Conservation (phyloP, 92 coral and sea anemone genomes). For the Zoanthus sansibaricus region DNA sequence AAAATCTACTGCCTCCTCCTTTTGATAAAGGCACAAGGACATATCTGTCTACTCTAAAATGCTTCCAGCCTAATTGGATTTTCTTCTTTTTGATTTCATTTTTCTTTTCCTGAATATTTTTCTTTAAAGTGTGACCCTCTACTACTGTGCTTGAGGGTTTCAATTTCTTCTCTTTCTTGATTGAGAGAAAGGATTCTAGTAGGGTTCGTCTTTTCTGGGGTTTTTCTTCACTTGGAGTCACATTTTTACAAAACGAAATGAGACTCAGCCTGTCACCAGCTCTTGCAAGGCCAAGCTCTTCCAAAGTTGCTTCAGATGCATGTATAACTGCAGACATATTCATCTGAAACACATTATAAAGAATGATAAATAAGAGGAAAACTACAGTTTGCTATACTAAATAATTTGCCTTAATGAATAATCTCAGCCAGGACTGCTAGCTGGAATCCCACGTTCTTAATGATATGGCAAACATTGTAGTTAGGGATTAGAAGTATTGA, state of each 20-base stretch:
- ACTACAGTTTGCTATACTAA: background rate
- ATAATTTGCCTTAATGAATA: background rate
- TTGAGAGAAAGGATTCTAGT: conserved; percentile 27
- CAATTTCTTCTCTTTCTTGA: conserved; percentile 32
- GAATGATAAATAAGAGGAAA: conserved; percentile 3
- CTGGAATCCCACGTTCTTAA: background rate
- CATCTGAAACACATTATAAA: conserved; percentile 53
- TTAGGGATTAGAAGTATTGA: background rate
- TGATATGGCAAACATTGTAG: background rate
- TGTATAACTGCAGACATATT: conserved; percentile 57
- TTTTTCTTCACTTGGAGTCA: background rate
- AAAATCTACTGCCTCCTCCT: conserved; percentile 70
- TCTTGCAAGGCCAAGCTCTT: conserved; percentile 58
- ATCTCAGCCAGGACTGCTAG: background rate
- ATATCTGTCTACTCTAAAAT: conserved; percentile 51
- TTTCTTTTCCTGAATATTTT: background rate
- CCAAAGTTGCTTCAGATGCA: conserved; percentile 51
- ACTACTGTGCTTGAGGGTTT: background rate
- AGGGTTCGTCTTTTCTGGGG: conserved; percentile 51
- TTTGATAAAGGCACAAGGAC: conserved; percentile 59
- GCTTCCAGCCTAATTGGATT: conserved; percentile 69
- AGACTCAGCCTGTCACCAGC: conserved; percentile 64
- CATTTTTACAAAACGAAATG: conserved; percentile 45
- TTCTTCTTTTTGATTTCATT: conserved; percentile 40
- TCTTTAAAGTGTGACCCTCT: background rate